Evolutionary conservation across 2,113 vertebrate species (phyloP).

Genomic region (Herpailurus yagouaroundi): DNA sequence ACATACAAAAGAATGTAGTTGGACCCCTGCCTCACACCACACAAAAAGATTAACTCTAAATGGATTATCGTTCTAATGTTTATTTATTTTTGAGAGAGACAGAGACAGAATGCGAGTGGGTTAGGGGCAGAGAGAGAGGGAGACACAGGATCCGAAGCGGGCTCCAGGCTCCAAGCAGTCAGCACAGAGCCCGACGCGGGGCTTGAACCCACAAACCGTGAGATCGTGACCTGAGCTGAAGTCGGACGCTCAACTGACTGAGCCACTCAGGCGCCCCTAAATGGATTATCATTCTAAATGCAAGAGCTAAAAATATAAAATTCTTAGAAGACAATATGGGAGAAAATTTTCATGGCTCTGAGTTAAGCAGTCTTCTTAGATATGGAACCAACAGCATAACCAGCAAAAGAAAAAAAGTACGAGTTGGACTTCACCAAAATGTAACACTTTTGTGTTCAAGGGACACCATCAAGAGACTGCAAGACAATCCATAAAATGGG

Average conservation of each 20-base stretch:
- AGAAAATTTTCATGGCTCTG: not conserved
- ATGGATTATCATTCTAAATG: not conserved
- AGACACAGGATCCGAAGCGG: too few relatives aligned
- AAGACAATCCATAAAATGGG: not conserved
- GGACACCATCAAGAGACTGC: not conserved
- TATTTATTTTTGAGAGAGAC: too few relatives aligned
- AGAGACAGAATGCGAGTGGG: too few relatives aligned
- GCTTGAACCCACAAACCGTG: too few relatives aligned
- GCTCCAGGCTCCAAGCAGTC: too few relatives aligned
- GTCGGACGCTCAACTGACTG: too few relatives aligned
- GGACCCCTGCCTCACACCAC: not conserved
- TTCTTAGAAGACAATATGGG: not conserved
- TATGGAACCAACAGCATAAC: not conserved
- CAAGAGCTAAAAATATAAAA: not conserved
- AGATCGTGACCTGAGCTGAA: too few relatives aligned
- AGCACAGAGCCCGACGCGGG: too few relatives aligned
- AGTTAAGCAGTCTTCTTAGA: not conserved
- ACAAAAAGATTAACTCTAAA: not conserved
- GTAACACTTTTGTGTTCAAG: not conserved
- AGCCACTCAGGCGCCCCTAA: not conserved
- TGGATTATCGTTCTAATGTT: not conserved
- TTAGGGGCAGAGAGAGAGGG: too few relatives aligned
- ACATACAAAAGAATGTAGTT: not conserved
- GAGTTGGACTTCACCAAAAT: not conserved
- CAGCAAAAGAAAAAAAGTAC: not conserved